phyloP scores from a whole-genome alignment of 2,797 vertebrate species.

The Acridotheres tristis region DNA sequence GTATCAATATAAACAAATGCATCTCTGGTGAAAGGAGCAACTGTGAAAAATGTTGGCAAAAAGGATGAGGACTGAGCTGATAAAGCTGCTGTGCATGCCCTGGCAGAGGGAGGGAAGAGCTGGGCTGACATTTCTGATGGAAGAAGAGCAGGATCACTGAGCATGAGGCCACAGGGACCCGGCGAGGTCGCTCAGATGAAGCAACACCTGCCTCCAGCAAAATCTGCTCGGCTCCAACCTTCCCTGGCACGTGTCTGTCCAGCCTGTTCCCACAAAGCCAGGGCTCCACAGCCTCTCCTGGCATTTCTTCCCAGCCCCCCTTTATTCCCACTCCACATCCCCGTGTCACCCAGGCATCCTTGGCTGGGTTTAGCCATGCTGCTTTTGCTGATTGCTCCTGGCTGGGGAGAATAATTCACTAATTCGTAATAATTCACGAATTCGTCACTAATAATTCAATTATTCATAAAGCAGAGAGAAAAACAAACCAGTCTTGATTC shows the following conservation, averaged over 20 bases:
- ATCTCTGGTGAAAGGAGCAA: neutral
- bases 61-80: neutral
- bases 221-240: neutral
- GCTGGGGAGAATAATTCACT: neutral
- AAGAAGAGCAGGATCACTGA: neutral
- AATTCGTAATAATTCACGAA: too few relatives aligned
- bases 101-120: neutral
- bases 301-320: neutral
- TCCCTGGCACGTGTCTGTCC: neutral
- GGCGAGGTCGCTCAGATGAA: neutral
- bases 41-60: neutral
- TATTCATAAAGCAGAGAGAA: neutral
- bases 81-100: neutral
- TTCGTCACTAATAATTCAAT: too few relatives aligned
- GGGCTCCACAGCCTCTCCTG: neutral
- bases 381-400: neutral
- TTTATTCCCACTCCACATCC: neutral
- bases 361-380: accelerated
- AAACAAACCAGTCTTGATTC: neutral
- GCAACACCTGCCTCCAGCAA: neutral
- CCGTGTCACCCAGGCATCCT: neutral
- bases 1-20: accelerated
- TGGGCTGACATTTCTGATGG: neutral
- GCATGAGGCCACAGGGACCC: neutral
- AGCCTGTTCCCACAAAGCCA: neutral